Base-by-base conservation (phyloP, 2,113 vertebrate genomes). In the Pongo abelii region DNA sequence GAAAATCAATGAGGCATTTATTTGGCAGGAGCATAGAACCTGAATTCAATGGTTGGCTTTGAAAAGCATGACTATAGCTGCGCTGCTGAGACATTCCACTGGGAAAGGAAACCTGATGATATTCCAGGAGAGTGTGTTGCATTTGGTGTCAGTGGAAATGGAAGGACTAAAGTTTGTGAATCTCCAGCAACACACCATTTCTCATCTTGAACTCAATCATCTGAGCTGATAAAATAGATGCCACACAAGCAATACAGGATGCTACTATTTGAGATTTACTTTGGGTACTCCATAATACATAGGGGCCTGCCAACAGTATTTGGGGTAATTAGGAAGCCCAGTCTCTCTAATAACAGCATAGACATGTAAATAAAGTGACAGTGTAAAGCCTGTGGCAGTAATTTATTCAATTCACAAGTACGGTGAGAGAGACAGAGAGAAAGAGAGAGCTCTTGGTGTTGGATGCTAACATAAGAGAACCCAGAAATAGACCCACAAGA, bases 1-100 rank as follows among this genome's bases (percentile, higher is more conserved):
- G 61, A 93, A 87, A 97, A 91, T 93, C 89, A 97, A 43, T 72
- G 91, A 91, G 74, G 35, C 81, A 72, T 22, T 80, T 69, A 84
- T 6, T 69, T 97, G 93, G 93, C 79, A 64, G 38, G 70, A 96
- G 46, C 80, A 0, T 64, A 40, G 55, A 77, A 81, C 61, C 59
- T 92, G 70, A 86, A 94, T 96, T 92, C 89, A 83, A 5, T 9
- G 48, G 14, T 50, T 94, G 91, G 55, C 69, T 96, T 83, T 75
- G 83, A 57, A 91, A 79, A 38, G 16, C 70, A 40, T 5, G n/a
- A 6, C 48, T 43, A 2, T 32, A 10, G 25, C 50, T 78, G 22
- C 52, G 81, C 55, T 81, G 43, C 43, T 22, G 78, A 89, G 61
- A 79, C 3, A 4, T 48, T 78, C 61, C n/a, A 30, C 67, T 13